phyloP scores from a whole-genome alignment of 2,797 vertebrate genomes.

The Momotus momota region DNA sequence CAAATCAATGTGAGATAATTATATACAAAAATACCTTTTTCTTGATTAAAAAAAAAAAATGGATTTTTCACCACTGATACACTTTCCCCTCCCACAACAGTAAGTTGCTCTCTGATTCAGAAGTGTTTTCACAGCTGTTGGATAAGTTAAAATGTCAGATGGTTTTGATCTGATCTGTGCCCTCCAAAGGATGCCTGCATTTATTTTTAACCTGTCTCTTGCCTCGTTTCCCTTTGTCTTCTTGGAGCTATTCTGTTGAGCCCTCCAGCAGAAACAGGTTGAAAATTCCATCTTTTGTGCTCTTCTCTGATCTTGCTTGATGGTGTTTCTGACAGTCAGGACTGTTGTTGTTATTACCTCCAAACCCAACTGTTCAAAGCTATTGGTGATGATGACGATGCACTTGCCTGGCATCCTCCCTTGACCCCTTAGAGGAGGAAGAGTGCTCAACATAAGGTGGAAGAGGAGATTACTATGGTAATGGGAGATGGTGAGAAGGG shows the following conservation, averaged over 20 bases:
- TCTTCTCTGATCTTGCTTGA: not conserved
- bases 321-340: not conserved
- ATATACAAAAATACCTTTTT: not conserved
- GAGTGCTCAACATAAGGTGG: rapidly evolving
- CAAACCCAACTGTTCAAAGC: rapidly evolving
- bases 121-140: not conserved
- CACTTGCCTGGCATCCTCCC: rapidly evolving
- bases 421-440: not conserved
- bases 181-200: not conserved
- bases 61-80: not conserved
- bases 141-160: constrained; percentile 3
- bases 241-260: not conserved
- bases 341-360: not conserved
- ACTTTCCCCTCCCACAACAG: not conserved
- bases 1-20: not conserved
- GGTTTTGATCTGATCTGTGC: not conserved
- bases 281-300: not conserved
- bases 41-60: not conserved
- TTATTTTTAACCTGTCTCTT: constrained; percentile 23
- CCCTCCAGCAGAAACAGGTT: not conserved
- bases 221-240: not conserved
- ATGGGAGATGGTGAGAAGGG: not conserved
- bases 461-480: not conserved
- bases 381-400: not conserved
- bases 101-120: not conserved